A percentile compares a stretch with the other conserved stretches of the same genome.
phyloP scores from a whole-genome alignment of 2,888 invertebrate species.

The Caenorhabditis doughertyi region DNA sequence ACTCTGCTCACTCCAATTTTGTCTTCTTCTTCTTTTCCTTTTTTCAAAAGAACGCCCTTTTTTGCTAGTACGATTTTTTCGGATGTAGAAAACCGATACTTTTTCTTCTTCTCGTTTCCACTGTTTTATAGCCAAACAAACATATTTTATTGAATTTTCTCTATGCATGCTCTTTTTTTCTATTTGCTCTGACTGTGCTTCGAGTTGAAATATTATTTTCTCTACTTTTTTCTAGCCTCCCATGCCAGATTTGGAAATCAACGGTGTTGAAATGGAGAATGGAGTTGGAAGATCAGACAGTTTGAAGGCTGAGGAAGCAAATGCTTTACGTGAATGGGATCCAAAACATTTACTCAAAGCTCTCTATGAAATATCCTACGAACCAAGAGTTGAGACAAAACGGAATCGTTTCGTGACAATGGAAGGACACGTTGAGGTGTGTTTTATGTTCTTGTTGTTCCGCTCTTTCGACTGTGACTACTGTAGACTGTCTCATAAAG shows the following conservation, averaged over 20 bases:
- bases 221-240: slow-evolving; percentile 11
- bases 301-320: slow-evolving; percentile 69
- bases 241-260: slow-evolving; percentile 63
- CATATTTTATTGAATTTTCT: slow-evolving; percentile 41
- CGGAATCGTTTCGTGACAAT: slow-evolving; percentile 83
- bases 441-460: slow-evolving; percentile 34
- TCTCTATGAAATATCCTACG: slow-evolving; percentile 80
- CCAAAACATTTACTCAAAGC: slow-evolving; percentile 67
- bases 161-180: slow-evolving; percentile 32
- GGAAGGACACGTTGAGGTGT: slow-evolving; percentile 85
- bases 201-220: slow-evolving; percentile 25
- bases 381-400: slow-evolving; percentile 78
- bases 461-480: slow-evolving; percentile 21
- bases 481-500: slow-evolving; percentile 1
- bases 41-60: slow-evolving; percentile 48
- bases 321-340: slow-evolving; percentile 72
- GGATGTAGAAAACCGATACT: slow-evolving; percentile 48
- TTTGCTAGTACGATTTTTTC: slow-evolving; percentile 34
- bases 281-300: slow-evolving; percentile 63
- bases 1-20: slow-evolving; percentile 32
- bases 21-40: slow-evolving; percentile 27
- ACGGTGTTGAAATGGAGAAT: slow-evolving; percentile 43
- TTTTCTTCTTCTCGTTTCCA: slow-evolving; percentile 18
- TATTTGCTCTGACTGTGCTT: slow-evolving; percentile 34
- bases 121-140: slow-evolving; percentile 39